A percentile compares a stretch with the other conserved stretches of the same genome.
Conservation (phyloP, 1,140 invertebrate species). For the Ladona fulva region DNA sequence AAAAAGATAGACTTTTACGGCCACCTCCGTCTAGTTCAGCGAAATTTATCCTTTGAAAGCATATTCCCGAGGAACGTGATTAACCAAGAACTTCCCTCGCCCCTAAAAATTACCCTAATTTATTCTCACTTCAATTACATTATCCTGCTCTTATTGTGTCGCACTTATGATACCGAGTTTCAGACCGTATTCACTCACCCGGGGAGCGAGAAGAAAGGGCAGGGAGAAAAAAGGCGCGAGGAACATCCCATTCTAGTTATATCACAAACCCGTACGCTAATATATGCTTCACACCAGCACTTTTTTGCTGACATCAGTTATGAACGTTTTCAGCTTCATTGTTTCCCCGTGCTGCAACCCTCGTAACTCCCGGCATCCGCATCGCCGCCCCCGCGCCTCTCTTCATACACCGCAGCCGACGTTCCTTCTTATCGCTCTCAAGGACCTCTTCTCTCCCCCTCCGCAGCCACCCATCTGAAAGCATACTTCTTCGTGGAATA, state of each 20-base stretch:
- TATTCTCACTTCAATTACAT: too few species aligned
- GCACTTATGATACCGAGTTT: too few species aligned
- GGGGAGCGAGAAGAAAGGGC: not conserved
- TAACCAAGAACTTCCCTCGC: too few species aligned
- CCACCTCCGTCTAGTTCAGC: too few species aligned
- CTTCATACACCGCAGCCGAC: not conserved
- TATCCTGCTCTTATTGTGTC: too few species aligned
- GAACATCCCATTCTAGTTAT: not conserved
- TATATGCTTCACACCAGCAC: not conserved
- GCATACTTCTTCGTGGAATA: not conserved
- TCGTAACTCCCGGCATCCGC: too few species aligned
- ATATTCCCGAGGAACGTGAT: too few species aligned
- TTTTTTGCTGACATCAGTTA: slow-evolving; percentile 7
- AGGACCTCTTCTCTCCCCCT: not conserved
- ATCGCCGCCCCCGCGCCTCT: not conserved
- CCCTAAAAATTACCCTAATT: too few species aligned
- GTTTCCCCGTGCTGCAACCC: not conserved
- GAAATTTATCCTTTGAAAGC: too few species aligned
- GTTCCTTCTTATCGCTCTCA: not conserved
- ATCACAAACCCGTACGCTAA: not conserved
- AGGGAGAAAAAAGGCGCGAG: not conserved
- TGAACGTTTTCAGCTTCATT: slow-evolving; percentile 6
- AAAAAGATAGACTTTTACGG: too few species aligned
- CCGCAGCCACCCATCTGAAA: not conserved
- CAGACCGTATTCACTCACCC: too few species aligned